phyloP scores from a whole-genome alignment of 2,797 vertebrate species.

The Champsocephalus gunnari region DNA sequence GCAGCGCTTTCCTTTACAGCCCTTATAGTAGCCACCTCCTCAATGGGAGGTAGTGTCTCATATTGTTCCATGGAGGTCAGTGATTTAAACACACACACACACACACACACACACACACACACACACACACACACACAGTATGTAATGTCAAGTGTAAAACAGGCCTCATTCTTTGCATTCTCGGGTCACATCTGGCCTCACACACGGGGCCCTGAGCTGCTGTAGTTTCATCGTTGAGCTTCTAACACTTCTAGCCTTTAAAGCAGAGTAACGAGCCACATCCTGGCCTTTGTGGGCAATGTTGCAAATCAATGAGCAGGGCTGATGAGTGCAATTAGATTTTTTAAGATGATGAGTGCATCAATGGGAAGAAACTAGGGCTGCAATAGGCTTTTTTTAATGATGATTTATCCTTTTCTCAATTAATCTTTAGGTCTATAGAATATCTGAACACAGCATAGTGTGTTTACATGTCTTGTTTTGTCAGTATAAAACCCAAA shows the following conservation, averaged over 20 bases:
- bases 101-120: constrained; percentile 10
- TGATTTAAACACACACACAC: background rate
- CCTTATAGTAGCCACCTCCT: background rate
- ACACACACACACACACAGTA: constrained; percentile 5
- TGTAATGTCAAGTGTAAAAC: constrained; percentile 29
- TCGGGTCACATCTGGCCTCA: constrained; percentile 59
- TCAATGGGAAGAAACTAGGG: background rate
- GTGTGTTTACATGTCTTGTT: no score
- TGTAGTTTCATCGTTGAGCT: constrained; percentile 33
- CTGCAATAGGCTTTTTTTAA: no score
- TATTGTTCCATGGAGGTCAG: constrained; percentile 17
- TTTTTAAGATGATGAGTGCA: background rate
- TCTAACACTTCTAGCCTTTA: constrained; percentile 31
- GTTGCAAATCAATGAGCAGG: background rate
- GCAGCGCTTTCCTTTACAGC: background rate
- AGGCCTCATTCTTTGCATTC: constrained; percentile 58
- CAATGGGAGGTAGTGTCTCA: background rate
- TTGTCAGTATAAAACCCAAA: no score
- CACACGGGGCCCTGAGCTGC: constrained; percentile 44
- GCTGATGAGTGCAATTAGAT: background rate
- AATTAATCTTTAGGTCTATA: no score
- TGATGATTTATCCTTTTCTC: no score
- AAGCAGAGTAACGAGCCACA: constrained; percentile 37
- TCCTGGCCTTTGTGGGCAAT: background rate
- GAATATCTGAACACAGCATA: no score